Conservation (phyloP, 2,113 vertebrate species). For the Neogale vison region DNA sequence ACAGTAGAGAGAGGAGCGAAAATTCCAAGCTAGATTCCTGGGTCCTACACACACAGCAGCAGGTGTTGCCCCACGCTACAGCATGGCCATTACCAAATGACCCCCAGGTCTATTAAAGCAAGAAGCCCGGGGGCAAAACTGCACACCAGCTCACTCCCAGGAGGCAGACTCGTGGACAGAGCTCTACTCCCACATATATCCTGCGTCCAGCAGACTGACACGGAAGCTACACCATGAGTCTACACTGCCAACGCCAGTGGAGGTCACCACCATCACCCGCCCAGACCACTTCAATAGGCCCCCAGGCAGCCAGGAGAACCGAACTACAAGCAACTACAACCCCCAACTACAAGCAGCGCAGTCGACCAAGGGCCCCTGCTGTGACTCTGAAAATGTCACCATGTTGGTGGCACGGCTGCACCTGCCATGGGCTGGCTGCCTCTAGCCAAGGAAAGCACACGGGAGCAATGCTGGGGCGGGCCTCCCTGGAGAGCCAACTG, state of each 20-base stretch:
- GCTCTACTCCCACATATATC: not conserved
- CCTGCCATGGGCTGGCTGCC: not conserved
- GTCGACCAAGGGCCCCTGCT: not conserved
- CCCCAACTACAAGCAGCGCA: not conserved
- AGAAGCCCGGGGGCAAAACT: not conserved
- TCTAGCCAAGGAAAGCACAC: not conserved
- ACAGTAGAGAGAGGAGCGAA: not conserved
- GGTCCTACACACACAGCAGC: not conserved
- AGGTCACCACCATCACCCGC: not conserved
- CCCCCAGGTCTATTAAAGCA: not conserved
- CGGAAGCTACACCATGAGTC: not conserved
- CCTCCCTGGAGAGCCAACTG: not conserved
- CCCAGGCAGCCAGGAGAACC: not conserved
- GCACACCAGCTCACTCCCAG: not conserved
- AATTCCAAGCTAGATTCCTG: not conserved
- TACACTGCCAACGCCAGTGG: accelerated
- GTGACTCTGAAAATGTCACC: not conserved
- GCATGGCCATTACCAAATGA: not conserved
- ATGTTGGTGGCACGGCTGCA: not conserved
- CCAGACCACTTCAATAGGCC: not conserved
- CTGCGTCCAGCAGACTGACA: not conserved
- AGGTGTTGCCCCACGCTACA: not conserved
- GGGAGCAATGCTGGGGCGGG: not conserved
- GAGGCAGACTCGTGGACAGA: not conserved
- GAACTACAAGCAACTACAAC: too few species aligned